phyloP scores from a whole-genome alignment of 2,113 vertebrate genomes.

The Nansenia antarctica region DNA sequence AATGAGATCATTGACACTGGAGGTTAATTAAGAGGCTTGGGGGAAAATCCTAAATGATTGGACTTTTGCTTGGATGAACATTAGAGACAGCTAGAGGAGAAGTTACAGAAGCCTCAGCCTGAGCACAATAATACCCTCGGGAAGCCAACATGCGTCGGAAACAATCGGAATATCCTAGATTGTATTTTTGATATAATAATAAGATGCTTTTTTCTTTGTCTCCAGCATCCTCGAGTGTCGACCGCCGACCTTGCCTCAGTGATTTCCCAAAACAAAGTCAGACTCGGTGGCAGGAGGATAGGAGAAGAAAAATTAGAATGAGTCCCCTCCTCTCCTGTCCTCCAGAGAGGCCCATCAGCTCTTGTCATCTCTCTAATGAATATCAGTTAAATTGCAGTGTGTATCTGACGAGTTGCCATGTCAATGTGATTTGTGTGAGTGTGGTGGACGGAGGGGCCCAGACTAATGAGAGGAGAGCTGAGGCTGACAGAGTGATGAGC shows the following conservation, averaged over 20 bases:
- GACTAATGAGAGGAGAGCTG: slow-evolving; percentile 96
- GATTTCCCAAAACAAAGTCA: slow-evolving; percentile 75
- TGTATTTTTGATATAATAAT: slow-evolving; percentile 57
- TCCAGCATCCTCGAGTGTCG: slow-evolving; percentile 53
- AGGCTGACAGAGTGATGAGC: slow-evolving; percentile 93
- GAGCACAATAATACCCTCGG: background rate
- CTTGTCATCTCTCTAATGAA: slow-evolving; percentile 99
- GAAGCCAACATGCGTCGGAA: background rate
- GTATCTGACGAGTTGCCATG: slow-evolving; percentile 99
- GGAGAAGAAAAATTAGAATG: slow-evolving; percentile 48
- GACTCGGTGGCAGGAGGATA: slow-evolving; percentile 56
- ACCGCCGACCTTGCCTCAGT: slow-evolving; percentile 54
- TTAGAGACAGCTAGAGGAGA: slow-evolving; percentile 56
- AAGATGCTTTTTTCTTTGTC: slow-evolving; percentile 66
- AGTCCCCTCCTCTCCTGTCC: slow-evolving; percentile 66
- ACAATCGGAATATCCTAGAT: slow-evolving; percentile 43
- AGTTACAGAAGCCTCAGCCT: background rate
- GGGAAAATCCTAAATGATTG: slow-evolving; percentile 72
- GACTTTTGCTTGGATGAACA: slow-evolving; percentile 72
- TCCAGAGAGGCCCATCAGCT: slow-evolving; percentile 93
- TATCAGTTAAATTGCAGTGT: slow-evolving; percentile 99
- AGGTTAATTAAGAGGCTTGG: slow-evolving; percentile 73
- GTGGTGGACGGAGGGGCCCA: slow-evolving; percentile 94
- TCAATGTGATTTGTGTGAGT: slow-evolving; percentile 99
- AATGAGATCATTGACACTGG: slow-evolving; percentile 75